These are phyloP conservation scores for Siniperca scherzeri DNA, from an alignment of 2,797 vertebrate genomes.

Conservation along the genomic window DNA sequence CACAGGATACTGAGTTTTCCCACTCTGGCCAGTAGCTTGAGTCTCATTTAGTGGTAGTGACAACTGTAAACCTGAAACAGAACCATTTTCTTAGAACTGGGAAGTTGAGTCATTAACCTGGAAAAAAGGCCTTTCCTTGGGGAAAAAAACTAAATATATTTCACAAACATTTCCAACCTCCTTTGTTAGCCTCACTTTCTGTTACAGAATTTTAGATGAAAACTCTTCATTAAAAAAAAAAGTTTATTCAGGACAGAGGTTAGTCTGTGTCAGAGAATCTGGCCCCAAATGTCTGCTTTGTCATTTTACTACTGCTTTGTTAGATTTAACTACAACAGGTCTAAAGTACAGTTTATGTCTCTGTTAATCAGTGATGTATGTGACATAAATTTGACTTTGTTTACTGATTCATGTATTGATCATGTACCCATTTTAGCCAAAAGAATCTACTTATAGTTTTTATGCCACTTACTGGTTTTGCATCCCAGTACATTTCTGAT, in stretches of 20 bases:
- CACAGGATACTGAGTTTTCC: conserved; percentile 47
- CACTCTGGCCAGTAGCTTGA: conserved; percentile 14
- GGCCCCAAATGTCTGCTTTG: neutral
- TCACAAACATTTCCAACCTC: neutral
- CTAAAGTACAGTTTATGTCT: neutral
- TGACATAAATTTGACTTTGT: no score
- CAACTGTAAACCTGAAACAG: conserved; percentile 30
- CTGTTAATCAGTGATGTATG: neutral
- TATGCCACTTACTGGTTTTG: no score
- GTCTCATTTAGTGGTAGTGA: neutral
- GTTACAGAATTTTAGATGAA: neutral
- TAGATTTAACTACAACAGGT: neutral
- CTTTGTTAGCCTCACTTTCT: neutral
- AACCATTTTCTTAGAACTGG: conserved; percentile 50
- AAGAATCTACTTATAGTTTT: no score
- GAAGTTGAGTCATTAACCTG: conserved; percentile 58
- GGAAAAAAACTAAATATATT: neutral
- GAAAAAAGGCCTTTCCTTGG: neutral
- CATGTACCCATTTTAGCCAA: no score
- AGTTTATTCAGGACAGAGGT: neutral
- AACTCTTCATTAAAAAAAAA: neutral
- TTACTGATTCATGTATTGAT: no score
- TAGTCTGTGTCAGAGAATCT: neutral
- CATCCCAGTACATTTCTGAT: no score
- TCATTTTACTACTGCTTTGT: no score